Evolutionary conservation across 2,888 invertebrate species (phyloP), one percentile per base, ranked within the genome.

Genomic region (Nephrotoma guestfalica): DNA sequence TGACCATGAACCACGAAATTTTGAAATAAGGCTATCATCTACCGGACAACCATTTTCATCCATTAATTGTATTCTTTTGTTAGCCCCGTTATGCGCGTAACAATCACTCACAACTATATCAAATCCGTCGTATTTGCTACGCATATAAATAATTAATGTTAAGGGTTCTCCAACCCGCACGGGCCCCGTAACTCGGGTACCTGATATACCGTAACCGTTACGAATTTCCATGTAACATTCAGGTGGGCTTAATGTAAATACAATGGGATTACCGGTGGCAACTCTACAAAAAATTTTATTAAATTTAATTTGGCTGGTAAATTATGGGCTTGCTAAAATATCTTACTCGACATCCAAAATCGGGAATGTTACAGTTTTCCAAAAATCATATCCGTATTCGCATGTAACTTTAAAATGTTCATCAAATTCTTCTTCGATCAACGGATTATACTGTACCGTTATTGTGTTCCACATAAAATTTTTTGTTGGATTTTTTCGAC

Each of bases 401-500:
- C 98, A 98, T 83, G 97, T 98, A 86, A 98, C 97, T 92, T 98
- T 97, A 91, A 97, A 98, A 90, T 98, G 98, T 89, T 98, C 97
- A 91, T 98, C 98, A 92, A 96, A 95, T 90, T 98, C 98, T 90
- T 98, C 98, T 90, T 98, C 98, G 87, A 98, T 98, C 88, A 98
- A 91, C 0, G 97, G 94, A 92, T 97, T 98, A 92, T 98, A 98
- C 90, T 98, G 98, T 86, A 98, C 97, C 3, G 97, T 98, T 86
- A 98, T 96, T 0, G 98, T 98, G 91, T 98, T 98, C 97, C 97
- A 98, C 98, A 98, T 98, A 89, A 97, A 94, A 91, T 97, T 97
- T 94, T 97, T 96, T 89, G 97, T 96, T 86, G 97, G 97, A 91
- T 95, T 95, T 92, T 97, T 97, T 90, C 95, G 93, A 89, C 93